Conservation (phyloP, 2,113 vertebrate genomes). For the Pan troglodytes region DNA sequence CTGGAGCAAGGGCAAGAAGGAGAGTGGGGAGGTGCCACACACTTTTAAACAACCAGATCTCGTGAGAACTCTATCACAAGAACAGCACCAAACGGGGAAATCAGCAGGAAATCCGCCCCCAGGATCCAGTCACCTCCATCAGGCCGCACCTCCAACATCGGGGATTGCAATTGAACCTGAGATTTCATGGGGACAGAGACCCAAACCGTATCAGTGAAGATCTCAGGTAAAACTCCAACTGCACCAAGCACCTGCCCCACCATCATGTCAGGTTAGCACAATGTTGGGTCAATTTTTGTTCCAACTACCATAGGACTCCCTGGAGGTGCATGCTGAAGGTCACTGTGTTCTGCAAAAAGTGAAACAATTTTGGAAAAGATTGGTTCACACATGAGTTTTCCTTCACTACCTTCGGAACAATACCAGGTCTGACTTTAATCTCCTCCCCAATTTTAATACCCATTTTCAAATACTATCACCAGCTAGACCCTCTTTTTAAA, state of each 20-base stretch:
- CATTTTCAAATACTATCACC: constrained; percentile 95
- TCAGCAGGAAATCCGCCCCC: no score
- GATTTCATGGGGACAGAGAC: no score
- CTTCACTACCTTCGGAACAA: constrained; percentile 96
- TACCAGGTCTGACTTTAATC: constrained; percentile 89
- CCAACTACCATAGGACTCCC: constrained; percentile 93
- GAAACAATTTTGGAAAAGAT: constrained; percentile 96
- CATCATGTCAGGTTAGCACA: constrained; percentile 94
- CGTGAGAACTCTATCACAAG: no score
- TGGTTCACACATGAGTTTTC: constrained; percentile 96
- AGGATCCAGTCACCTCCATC: no score
- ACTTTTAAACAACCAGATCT: no score
- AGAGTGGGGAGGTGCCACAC: no score
- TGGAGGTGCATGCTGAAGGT: constrained; percentile 92
- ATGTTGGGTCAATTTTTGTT: constrained; percentile 94
- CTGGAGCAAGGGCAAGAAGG: no score
- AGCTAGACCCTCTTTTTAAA: constrained; percentile 79
- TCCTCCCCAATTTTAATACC: constrained; percentile 79
- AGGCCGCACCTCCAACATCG: no score
- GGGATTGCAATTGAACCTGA: no score
- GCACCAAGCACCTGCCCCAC: constrained; percentile 94
- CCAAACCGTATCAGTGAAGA: constrained; percentile 88
- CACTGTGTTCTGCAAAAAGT: constrained; percentile 93
- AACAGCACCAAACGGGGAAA: no score
- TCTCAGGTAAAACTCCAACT: constrained; percentile 92